These are phyloP conservation scores for Drosophila parabipectinata DNA, from an alignment of 1,140 invertebrate species.

Conservation along the genomic window DNA sequence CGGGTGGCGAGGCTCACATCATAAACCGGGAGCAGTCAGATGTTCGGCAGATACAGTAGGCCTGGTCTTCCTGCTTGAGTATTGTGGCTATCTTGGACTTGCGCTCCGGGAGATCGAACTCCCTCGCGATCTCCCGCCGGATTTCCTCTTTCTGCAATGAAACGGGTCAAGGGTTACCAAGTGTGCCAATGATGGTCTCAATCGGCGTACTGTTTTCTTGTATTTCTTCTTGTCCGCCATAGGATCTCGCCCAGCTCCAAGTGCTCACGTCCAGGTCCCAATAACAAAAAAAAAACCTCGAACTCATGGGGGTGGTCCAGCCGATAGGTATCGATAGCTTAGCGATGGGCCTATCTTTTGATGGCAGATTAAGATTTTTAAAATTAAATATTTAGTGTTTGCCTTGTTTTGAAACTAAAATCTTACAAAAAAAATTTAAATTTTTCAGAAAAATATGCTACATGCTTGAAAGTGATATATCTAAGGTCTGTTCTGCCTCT, in stretches of 20 bases:
- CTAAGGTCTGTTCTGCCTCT: no score
- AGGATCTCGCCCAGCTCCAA: constrained; percentile 5
- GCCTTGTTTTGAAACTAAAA: background rate
- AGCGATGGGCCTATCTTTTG: background rate
- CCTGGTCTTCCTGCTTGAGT: constrained; percentile 93
- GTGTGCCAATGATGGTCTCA: background rate
- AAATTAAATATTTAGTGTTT: background rate
- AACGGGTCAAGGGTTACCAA: background rate
- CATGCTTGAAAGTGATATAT: no score
- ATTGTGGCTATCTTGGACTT: constrained; percentile 96
- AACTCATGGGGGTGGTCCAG: background rate
- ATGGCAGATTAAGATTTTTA: background rate
- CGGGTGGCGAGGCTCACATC: constrained; percentile 89
- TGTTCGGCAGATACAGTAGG: constrained; percentile 97
- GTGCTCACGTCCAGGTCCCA: background rate
- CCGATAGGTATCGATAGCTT: background rate
- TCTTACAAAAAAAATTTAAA: no score
- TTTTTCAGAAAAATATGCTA: no score
- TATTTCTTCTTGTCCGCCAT: constrained; percentile 73
- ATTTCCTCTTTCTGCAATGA: constrained; percentile 92
- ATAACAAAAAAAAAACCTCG: constrained; percentile 8
- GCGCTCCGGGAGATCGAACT: constrained; percentile 94
- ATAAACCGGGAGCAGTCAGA: constrained; percentile 97
- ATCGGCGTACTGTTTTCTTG: constrained; percentile 66
- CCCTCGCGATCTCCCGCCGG: constrained; percentile 94